Conservation (phyloP, 2,888 invertebrate genomes). For the Lasioglossum pauxillum region DNA sequence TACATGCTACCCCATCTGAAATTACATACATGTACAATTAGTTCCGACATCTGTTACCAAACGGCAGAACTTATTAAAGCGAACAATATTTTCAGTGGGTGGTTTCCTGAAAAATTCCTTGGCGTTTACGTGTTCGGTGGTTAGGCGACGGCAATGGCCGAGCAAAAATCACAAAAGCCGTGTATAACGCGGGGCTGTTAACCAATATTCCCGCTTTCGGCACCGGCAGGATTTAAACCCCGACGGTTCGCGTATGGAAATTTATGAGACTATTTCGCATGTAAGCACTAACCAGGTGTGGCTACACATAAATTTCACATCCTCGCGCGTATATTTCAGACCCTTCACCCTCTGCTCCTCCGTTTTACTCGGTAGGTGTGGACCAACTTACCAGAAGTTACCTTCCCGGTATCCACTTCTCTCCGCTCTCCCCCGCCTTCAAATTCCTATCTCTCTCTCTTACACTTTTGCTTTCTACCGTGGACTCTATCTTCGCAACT, state of each 20-base stretch:
- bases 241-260: conserved; percentile 79
- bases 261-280: conserved; percentile 83
- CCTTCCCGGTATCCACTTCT: conserved; percentile 74
- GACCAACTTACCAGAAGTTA: conserved; percentile 81
- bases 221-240: conserved; percentile 78
- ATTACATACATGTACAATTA: neutral
- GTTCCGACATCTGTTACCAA: neutral
- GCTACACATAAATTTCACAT: conserved; percentile 84
- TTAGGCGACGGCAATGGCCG: conserved; percentile 40
- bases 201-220: conserved; percentile 78
- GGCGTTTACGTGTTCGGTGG: conserved; percentile 31
- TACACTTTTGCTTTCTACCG: conserved; percentile 59
- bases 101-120: conserved; percentile 19
- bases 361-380: conserved; percentile 74
- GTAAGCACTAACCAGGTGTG: conserved; percentile 84
- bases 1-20: too few species aligned
- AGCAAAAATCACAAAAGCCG: conserved; percentile 53
- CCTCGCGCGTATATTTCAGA: conserved; percentile 83
- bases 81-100: neutral
- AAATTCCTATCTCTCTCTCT: conserved; percentile 19
- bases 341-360: conserved; percentile 71
- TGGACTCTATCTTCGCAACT: conserved; percentile 44
- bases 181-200: conserved; percentile 64
- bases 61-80: neutral
- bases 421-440: conserved; percentile 40